phyloP scores from a whole-genome alignment of 2,113 vertebrate species.

The Prietella phreatophila region DNA sequence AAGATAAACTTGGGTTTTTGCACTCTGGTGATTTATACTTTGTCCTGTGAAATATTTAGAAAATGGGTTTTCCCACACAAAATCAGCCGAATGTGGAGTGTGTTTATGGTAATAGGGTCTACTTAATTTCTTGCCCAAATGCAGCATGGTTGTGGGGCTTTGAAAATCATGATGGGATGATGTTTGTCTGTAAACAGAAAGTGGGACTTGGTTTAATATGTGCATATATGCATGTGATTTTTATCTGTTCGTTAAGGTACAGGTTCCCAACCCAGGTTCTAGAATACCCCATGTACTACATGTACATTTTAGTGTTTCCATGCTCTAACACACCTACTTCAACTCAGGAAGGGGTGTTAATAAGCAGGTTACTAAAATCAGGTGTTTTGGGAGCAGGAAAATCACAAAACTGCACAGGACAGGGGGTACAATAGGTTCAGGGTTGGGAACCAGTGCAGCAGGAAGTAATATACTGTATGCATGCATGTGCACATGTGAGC shows the following conservation, averaged over 20 bases:
- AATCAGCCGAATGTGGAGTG: constrained; percentile 62
- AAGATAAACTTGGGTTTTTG: constrained; percentile 71
- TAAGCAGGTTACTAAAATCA: not conserved
- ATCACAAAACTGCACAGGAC: not conserved
- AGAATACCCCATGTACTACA: not conserved
- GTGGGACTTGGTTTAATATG: not conserved
- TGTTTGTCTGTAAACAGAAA: constrained; percentile 46
- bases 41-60: constrained; percentile 70
- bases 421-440: not conserved
- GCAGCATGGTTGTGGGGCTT: constrained; percentile 48
- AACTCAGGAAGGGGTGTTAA: not conserved
- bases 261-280: not conserved
- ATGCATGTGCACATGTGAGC: constrained; percentile 53
- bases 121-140: constrained; percentile 64
- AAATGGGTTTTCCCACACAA: constrained; percentile 71
- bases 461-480: constrained; percentile 37
- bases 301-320: not conserved
- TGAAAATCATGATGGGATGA: constrained; percentile 46
- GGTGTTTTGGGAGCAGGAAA: not conserved
- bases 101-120: constrained; percentile 72
- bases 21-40: constrained; percentile 67
- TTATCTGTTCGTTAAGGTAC: not conserved
- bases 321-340: not conserved
- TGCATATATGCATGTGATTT: constrained; percentile 47
- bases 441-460: not conserved